phyloP scores from a whole-genome alignment of 2,888 invertebrate genomes.

The Ctenicera cuprea region DNA sequence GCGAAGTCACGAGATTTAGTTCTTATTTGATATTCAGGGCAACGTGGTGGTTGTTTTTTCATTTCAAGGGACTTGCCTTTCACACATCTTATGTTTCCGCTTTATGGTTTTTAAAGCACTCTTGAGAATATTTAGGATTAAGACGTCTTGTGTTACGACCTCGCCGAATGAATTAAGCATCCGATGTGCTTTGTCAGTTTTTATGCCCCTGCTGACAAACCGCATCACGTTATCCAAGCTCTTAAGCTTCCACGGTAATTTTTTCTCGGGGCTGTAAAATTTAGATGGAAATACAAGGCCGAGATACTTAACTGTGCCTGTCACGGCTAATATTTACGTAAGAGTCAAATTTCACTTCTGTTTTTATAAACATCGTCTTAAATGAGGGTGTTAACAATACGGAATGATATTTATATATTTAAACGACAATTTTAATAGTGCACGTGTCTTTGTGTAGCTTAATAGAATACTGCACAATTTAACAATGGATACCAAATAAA shows the following conservation, averaged over 20 bases:
- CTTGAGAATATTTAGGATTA: slow-evolving; percentile 58
- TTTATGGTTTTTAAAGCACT: slow-evolving; percentile 59
- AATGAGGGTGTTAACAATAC: too few species aligned
- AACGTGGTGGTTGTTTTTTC: slow-evolving; percentile 55
- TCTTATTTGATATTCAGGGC: slow-evolving; percentile 53
- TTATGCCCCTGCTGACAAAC: slow-evolving; percentile 35
- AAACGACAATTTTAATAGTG: too few species aligned
- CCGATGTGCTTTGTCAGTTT: slow-evolving; percentile 36
- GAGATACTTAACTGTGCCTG: background rate
- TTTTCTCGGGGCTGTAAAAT: slow-evolving; percentile 24
- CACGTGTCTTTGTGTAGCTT: too few species aligned
- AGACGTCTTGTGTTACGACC: slow-evolving; percentile 50
- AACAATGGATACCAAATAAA: too few species aligned
- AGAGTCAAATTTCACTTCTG: too few species aligned
- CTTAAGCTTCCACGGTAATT: slow-evolving; percentile 9
- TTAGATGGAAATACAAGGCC: background rate
- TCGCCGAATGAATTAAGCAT: slow-evolving; percentile 43
- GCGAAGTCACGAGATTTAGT: slow-evolving; percentile 52
- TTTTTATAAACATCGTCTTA: too few species aligned
- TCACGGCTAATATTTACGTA: background rate
- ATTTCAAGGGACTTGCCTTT: slow-evolving; percentile 57
- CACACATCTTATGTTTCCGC: slow-evolving; percentile 57
- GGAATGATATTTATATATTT: too few species aligned
- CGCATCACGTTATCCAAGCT: slow-evolving; percentile 26
- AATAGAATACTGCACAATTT: too few species aligned